Percentiles rank a stretch among this genome's conserved stretches.
Conservation (phyloP, 2,797 vertebrate genomes). For the Todus mexicanus region DNA sequence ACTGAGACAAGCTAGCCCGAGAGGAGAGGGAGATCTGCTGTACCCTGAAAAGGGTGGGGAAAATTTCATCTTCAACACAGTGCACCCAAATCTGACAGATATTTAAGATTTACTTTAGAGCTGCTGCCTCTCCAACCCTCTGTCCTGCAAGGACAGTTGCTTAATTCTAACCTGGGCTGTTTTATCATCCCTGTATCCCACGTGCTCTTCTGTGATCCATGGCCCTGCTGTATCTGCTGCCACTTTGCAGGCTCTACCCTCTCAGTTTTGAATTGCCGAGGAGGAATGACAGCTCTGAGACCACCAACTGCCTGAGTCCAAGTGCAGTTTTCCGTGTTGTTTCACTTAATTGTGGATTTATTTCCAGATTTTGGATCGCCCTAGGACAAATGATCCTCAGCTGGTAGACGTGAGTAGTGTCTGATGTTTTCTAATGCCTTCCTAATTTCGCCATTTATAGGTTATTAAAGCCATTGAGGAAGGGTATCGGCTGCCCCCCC, state of each 20-base stretch:
- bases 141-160: not conserved
- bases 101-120: not conserved
- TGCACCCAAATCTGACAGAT: not conserved
- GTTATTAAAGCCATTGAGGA: slow-evolving; percentile 99
- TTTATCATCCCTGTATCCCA: not conserved
- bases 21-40: not conserved
- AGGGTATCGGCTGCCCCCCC: slow-evolving; percentile 93
- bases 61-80: not conserved
- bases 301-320: not conserved
- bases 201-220: not conserved
- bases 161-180: not conserved
- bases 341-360: not conserved
- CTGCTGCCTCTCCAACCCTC: not conserved
- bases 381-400: not conserved
- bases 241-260: not conserved
- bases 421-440: not conserved
- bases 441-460: slow-evolving; percentile 67
- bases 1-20: not conserved
- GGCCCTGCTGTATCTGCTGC: not conserved
- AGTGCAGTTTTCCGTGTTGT: not conserved
- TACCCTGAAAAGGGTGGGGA: not conserved
- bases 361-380: not conserved
- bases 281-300: not conserved
- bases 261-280: not conserved
- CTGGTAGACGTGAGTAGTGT: not conserved